Percentiles rank a stretch among this genome's conserved stretches.
These are phyloP conservation scores for Mobula hypostoma DNA, from an alignment of 2,113 vertebrate species.

Conservation along the genomic window DNA sequence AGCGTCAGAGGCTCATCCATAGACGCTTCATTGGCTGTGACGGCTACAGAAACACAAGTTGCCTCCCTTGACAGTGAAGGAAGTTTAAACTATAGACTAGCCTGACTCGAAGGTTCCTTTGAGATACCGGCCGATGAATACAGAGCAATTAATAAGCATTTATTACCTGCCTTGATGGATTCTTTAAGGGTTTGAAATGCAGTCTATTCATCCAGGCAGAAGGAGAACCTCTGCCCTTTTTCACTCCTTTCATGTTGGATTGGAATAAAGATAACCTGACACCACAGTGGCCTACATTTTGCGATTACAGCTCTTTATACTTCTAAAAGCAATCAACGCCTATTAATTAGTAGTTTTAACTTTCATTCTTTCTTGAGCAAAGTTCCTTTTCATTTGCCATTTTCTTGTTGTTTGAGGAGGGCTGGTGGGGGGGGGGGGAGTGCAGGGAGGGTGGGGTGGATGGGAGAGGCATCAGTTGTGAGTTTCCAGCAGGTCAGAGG, in stretches of 20 bases:
- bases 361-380: neutral
- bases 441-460: neutral
- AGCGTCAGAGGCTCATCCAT: too few species aligned
- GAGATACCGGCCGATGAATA: neutral
- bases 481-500: too few species aligned
- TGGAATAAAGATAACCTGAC: neutral
- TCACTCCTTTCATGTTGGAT: neutral
- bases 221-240: neutral
- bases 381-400: neutral
- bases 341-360: constrained; percentile 5
- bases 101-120: too few species aligned
- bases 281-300: neutral
- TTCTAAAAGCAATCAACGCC: neutral
- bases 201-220: neutral
- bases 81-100: neutral
- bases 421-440: neutral
- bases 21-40: too few species aligned
- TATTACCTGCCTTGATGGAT: neutral
- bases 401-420: neutral
- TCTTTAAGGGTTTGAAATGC: neutral
- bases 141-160: neutral
- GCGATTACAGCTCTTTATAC: neutral
- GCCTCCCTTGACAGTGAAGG: neutral
- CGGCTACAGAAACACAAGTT: too few species aligned
- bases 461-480: neutral